phyloP scores from a whole-genome alignment of 2,888 invertebrate species.

The Trissoscelio sp. region DNA sequence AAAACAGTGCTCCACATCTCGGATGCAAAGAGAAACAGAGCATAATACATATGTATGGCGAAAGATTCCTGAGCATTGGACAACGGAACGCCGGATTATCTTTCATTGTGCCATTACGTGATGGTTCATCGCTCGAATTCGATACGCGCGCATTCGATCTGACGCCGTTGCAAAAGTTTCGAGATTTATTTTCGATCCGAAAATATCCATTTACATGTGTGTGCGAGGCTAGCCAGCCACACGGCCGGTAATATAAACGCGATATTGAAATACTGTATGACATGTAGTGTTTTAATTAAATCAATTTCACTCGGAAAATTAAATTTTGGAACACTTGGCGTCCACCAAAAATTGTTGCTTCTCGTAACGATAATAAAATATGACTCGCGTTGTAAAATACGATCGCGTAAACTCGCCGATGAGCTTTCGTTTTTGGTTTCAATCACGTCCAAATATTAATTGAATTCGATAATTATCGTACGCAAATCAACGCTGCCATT shows the following conservation, averaged over 20 bases:
- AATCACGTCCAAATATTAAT: constrained; percentile 36
- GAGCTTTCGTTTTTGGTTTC: constrained; percentile 21
- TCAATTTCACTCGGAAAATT: constrained; percentile 56
- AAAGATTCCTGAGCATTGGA: constrained; percentile 63
- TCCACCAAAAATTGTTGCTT: constrained; percentile 49
- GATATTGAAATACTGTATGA: constrained; percentile 57
- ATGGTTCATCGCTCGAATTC: constrained; percentile 67
- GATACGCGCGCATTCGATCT: constrained; percentile 65
- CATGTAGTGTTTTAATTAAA: constrained; percentile 59
- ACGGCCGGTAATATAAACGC: constrained; percentile 51
- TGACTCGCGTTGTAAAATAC: constrained; percentile 38
- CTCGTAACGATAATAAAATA: constrained; percentile 52
- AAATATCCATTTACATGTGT: constrained; percentile 64
- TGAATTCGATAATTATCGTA: constrained; percentile 44
- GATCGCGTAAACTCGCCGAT: constrained; percentile 4
- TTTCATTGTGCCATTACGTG: constrained; percentile 67
- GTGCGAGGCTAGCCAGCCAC: constrained; percentile 6
- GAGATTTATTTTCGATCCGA: constrained; percentile 67
- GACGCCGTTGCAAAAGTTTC: constrained; percentile 58
- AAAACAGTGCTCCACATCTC: constrained; percentile 28
- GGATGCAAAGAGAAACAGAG: constrained; percentile 47
- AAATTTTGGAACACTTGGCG: constrained; percentile 51
- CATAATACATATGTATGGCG: constrained; percentile 61
- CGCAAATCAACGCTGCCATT: constrained; percentile 10
- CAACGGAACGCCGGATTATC: constrained; percentile 64